Base-by-base conservation (phyloP, 2,888 invertebrate species). In the Drosophila maculinotata region DNA sequence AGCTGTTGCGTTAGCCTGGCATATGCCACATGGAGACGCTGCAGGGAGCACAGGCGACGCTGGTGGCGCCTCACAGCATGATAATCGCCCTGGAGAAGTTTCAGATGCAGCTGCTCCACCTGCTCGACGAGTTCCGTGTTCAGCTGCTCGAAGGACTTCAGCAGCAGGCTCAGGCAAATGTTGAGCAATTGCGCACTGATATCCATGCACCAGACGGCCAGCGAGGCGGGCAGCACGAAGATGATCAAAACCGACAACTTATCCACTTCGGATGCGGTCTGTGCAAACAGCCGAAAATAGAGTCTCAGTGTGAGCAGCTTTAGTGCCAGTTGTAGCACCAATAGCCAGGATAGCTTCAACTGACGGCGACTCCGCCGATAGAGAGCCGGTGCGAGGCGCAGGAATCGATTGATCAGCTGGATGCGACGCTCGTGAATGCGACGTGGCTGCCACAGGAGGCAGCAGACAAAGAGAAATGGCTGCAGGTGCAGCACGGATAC, bases 161-260 rank as follows among this genome's bases (percentile, higher is more conserved):
- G 56, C 25, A 81, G 53, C 3, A 81, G 49, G 0, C 45, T 17
- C 0, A 79, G 28, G 0, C 39, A 44, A 5, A 78, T 74, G 47
- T 45, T 65, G 9, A 78, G 31, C 41, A 78, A 7, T 14, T 78
- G 70, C 1, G 58, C 33, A 23, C 53, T 60, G 12, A 78, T 63
- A 6, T 81, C 82, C 52, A 70, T 30, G 25, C 66, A 58, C 75
- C 70, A 81, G 8, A 78, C 51, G 38, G 82, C 42, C 20, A 81
- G 0, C 0, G 69, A 33, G 14, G 30, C 36, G 14, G 81, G 74
- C 42, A 80, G n/a, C 14, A 36, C 69, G 3, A 65, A 59, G 23
- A 53, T 2, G 1, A 59, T 0, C 0, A 62, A 1, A 0, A 54
- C 23, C 0, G 25, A 1, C 2, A 73, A 0, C 25, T 30, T 42